Evolutionary conservation across 2,113 vertebrate genomes (phyloP).

Genomic region (Jaculus jaculus): DNA sequence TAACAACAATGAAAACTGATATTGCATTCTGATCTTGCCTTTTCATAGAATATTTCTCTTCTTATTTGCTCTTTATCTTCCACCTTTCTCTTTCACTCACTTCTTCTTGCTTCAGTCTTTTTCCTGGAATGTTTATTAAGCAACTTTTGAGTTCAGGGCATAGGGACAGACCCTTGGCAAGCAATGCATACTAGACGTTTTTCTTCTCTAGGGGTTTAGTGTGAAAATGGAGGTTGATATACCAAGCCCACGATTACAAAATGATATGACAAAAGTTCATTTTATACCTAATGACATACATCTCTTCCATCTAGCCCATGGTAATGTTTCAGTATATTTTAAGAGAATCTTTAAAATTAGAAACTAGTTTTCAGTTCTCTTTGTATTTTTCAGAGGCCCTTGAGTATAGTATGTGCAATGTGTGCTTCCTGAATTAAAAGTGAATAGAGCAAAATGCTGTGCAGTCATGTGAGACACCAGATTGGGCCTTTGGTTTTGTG

Average conservation of each 20-base stretch:
- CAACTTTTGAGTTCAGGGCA: neutral
- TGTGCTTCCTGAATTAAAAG: slow-evolving; percentile 5
- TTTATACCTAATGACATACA: neutral
- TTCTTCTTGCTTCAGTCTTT: neutral
- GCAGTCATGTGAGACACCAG: neutral
- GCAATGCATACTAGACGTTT: neutral
- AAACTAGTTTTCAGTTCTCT: slow-evolving; percentile 13
- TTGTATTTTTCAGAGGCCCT: neutral
- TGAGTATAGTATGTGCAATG: neutral
- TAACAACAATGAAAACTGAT: neutral
- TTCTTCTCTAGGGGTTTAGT: neutral
- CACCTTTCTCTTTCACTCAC: neutral
- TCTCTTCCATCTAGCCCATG: neutral
- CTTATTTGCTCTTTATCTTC: neutral
- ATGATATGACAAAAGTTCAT: neutral
- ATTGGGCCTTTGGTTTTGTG: neutral
- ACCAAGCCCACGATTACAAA: neutral
- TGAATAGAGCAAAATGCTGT: neutral
- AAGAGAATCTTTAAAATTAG: slow-evolving; percentile 1
- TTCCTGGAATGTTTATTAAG: neutral
- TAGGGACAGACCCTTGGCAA: neutral
- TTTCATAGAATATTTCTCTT: neutral
- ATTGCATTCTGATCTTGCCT: neutral
- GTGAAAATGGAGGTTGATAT: neutral
- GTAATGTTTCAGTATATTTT: neutral